Evolutionary conservation across 1,140 invertebrate species (phyloP).

Genomic region (Galendromus occidentalis): DNA sequence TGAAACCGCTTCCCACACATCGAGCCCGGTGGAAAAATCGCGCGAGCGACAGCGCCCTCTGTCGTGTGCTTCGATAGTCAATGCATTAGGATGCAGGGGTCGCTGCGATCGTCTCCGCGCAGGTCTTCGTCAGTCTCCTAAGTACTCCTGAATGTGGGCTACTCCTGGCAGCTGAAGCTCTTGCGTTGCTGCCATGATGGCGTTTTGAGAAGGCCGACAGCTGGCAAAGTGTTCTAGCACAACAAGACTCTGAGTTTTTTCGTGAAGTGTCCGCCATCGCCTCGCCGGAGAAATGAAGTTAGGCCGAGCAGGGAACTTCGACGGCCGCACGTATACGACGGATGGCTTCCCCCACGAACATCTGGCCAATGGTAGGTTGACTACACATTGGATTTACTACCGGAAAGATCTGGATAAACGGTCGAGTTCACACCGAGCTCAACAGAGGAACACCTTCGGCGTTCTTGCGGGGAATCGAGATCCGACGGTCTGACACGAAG

Average conservation of each 20-base stretch:
- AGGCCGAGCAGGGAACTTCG: background rate
- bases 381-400: too few species aligned
- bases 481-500: too few species aligned
- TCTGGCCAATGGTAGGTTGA: conserved; percentile 2
- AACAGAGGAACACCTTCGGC: too few species aligned
- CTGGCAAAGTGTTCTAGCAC: background rate
- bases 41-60: background rate
- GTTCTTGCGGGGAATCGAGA: too few species aligned
- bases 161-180: background rate
- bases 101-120: conserved; percentile 2
- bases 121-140: background rate
- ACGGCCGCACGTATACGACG: background rate
- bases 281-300: background rate
- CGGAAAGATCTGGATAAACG: too few species aligned
- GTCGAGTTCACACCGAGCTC: too few species aligned
- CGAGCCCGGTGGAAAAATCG: background rate
- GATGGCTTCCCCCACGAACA: background rate
- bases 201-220: background rate
- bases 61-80: background rate
- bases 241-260: background rate
- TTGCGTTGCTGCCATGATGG: conserved; percentile 6
- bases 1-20: too few species aligned
- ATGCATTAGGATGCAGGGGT: background rate
- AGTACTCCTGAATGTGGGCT: background rate
- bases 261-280: background rate